Percentiles rank a stretch among this genome's conserved stretches.
phyloP scores from a whole-genome alignment of 2,888 invertebrate species.

The Papilio protenor region DNA sequence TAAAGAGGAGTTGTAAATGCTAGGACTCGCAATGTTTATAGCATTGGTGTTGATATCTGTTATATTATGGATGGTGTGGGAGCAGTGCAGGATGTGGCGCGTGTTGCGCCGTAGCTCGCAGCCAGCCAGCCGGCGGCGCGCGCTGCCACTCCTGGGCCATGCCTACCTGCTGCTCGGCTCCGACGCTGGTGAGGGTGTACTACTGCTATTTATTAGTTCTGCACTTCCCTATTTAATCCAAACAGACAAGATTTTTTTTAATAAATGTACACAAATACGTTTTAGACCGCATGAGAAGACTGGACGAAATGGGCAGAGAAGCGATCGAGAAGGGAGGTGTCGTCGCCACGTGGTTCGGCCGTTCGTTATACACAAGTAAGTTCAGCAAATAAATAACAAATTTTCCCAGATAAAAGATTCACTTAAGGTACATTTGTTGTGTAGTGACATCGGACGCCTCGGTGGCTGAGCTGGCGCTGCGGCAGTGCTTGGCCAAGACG shows the following conservation, averaged over 20 bases:
- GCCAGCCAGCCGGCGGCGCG: neutral
- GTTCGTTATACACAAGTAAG: slow-evolving; percentile 15
- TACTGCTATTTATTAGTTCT: neutral
- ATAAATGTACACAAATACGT: neutral
- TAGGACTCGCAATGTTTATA: slow-evolving; percentile 17
- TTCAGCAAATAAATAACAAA: neutral
- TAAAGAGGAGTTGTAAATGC: neutral
- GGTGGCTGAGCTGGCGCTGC: neutral
- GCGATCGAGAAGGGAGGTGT: slow-evolving; percentile 24
- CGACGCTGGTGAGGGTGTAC: neutral
- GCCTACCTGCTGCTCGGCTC: slow-evolving; percentile 1
- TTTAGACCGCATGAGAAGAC: slow-evolving; percentile 12
- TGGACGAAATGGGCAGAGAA: neutral
- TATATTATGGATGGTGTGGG: slow-evolving; percentile 8
- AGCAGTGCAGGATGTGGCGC: neutral
- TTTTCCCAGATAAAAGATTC: neutral
- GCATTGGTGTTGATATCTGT: neutral
- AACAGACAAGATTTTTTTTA: too few relatives aligned
- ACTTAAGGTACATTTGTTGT: neutral
- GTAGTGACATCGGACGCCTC: neutral
- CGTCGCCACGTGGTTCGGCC: slow-evolving; percentile 13
- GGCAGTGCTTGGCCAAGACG: neutral
- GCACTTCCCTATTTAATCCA: neutral
- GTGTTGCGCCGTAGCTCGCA: neutral
- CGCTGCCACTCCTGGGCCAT: neutral